A percentile compares a stretch with the other conserved stretches of the same genome.
Conservation (phyloP, 2,113 vertebrate species). For the Dendrocopos noguchii region DNA sequence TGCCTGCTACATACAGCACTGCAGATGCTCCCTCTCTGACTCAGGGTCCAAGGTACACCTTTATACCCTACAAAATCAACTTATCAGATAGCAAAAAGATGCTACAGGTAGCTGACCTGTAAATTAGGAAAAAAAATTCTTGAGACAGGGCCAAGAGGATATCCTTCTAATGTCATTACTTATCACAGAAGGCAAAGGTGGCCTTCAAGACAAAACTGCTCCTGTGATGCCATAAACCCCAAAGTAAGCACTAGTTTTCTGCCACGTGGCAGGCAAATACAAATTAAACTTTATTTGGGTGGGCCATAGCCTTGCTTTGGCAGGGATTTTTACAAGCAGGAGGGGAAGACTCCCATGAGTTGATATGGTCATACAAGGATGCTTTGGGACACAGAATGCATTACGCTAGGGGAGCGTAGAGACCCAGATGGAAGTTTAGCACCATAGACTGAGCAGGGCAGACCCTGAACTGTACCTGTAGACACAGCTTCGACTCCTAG, state of each 20-base stretch:
- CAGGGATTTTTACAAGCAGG: not conserved
- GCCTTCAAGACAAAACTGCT: not conserved
- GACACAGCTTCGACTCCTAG: conserved; percentile 88
- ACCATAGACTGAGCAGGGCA: not conserved
- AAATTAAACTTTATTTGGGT: not conserved
- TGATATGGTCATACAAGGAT: not conserved
- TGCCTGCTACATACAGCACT: not conserved
- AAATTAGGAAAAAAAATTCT: not conserved
- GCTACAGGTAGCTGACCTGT: not conserved
- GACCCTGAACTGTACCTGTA: conserved; percentile 86
- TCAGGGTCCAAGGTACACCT: not conserved
- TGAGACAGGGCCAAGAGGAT: not conserved
- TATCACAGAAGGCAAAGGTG: not conserved
- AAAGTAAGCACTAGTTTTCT: not conserved
- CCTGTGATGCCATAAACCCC: not conserved
- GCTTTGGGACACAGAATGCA: not conserved
- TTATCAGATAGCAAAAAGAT: not conserved
- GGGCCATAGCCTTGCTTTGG: not conserved
- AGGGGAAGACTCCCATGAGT: not conserved
- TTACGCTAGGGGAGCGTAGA: not conserved
- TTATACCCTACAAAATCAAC: not conserved
- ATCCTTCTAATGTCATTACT: not conserved
- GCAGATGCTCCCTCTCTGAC: not conserved
- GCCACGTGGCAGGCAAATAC: not conserved
- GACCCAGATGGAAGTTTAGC: not conserved